Conservation (phyloP, 2,113 vertebrate species). For the Takifugu flavidus region DNA sequence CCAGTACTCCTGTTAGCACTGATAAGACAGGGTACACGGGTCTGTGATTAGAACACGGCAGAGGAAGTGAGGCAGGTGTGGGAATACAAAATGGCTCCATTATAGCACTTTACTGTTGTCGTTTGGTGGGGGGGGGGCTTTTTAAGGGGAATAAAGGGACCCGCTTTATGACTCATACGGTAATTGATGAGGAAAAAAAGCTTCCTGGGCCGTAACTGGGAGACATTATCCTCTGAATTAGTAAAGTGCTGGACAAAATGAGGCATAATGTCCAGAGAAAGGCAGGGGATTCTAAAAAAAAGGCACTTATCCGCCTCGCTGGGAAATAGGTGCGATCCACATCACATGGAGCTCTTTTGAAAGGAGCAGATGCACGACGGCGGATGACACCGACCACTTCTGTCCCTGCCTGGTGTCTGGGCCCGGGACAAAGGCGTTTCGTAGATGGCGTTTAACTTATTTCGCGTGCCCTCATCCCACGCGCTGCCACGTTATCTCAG, state of each 20-base stretch:
- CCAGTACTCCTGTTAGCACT: constrained; percentile 46
- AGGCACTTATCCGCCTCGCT: constrained; percentile 65
- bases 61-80: constrained; percentile 47
- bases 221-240: constrained; percentile 69
- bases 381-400: constrained; percentile 17
- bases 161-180: constrained; percentile 66
- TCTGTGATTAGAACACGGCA: constrained; percentile 49
- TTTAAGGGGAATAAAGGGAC: constrained; percentile 20
- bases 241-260: constrained; percentile 69
- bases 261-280: constrained; percentile 60
- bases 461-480: constrained; percentile 10
- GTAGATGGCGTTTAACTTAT: not conserved
- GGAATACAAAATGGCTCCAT: constrained; percentile 58
- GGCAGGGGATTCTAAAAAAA: constrained; percentile 40
- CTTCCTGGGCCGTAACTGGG: constrained; percentile 69
- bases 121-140: constrained; percentile 20
- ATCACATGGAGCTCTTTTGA: constrained; percentile 27
- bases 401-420: too few relatives aligned
- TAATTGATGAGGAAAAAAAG: constrained; percentile 68
- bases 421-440: too few relatives aligned
- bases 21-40: constrained; percentile 57
- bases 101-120: constrained; percentile 53
- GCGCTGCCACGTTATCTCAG: constrained; percentile 11
- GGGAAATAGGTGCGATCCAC: constrained; percentile 66
- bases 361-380: not conserved